phyloP scores from a whole-genome alignment of 2,888 invertebrate species.

The Geophilus truncorum region DNA sequence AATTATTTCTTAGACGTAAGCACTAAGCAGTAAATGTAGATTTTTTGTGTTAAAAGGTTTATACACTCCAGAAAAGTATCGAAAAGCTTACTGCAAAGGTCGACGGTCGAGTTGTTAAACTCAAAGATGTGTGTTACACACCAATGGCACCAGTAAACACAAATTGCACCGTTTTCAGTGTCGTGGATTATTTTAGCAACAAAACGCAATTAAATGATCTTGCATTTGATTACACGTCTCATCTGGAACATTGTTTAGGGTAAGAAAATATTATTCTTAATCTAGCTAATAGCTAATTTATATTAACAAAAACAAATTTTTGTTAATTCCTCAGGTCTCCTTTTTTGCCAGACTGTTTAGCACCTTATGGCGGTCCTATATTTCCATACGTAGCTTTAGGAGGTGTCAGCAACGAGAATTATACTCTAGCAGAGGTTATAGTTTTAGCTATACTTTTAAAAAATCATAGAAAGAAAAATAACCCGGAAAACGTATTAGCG shows the following conservation, averaged over 20 bases:
- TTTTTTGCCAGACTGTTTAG: slow-evolving; percentile 61
- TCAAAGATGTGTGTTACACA: slow-evolving; percentile 85
- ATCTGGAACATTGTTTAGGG: neutral
- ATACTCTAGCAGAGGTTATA: slow-evolving; percentile 75
- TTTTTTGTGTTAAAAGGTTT: slow-evolving; percentile 28
- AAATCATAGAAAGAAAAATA: slow-evolving; percentile 73
- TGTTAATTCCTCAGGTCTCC: slow-evolving; percentile 31
- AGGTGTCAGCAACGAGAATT: slow-evolving; percentile 62
- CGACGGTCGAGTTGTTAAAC: slow-evolving; percentile 42
- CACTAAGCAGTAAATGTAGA: too few relatives aligned
- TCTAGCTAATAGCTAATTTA: too few relatives aligned
- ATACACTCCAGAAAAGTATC: slow-evolving; percentile 25
- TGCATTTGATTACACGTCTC: neutral
- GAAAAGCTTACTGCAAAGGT: slow-evolving; percentile 41
- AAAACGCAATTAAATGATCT: neutral
- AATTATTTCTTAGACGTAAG: neutral
- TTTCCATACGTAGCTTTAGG: slow-evolving; percentile 88
- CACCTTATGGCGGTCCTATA: slow-evolving; percentile 84
- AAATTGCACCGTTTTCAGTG: slow-evolving; percentile 80
- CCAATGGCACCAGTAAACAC: slow-evolving; percentile 68
- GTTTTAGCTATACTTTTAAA: slow-evolving; percentile 86
- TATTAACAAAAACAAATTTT: too few relatives aligned
- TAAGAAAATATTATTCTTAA: neutral
- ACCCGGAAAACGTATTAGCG: slow-evolving; percentile 67
- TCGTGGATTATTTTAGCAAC: slow-evolving; percentile 67